Evolutionary conservation across 2,797 vertebrate species (phyloP).

Genomic region (Enteromius mattozi): DNA sequence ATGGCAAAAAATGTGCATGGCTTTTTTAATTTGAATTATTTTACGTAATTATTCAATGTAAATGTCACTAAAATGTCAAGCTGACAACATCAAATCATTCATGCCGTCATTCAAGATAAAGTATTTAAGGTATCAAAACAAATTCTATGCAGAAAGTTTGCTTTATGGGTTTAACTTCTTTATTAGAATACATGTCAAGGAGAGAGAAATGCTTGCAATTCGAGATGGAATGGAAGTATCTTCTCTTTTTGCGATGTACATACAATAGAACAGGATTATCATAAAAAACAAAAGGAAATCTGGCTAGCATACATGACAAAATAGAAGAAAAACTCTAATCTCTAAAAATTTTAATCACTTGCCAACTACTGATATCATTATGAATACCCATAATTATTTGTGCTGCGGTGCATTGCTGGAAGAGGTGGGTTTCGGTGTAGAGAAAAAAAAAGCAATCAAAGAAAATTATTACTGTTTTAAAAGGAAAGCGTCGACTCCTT

Average conservation of each 20-base stretch:
- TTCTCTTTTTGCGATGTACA: neutral
- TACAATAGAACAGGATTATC: neutral
- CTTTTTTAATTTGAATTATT: neutral
- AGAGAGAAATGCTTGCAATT: neutral
- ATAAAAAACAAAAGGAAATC: neutral
- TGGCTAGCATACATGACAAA: neutral
- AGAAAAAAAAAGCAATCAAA: neutral
- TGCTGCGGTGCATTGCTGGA: neutral
- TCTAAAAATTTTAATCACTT: neutral
- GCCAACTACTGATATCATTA: neutral
- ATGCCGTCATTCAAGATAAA: too few species aligned
- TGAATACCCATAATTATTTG: neutral
- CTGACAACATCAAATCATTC: neutral
- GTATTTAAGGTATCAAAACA: neutral
- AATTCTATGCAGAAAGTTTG: neutral
- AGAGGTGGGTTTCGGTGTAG: neutral
- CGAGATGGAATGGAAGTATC: neutral
- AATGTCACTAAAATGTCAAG: slow-evolving; percentile 1
- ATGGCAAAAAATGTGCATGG: neutral
- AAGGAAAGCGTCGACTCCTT: neutral
- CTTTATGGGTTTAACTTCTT: neutral
- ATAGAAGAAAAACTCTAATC: neutral
- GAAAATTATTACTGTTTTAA: neutral
- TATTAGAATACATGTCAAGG: neutral
- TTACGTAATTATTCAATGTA: neutral